A percentile compares a stretch with the other conserved stretches of the same genome.
Evolutionary conservation across 1,140 invertebrate genomes (phyloP).

Genomic region (Dinoponera quadriceps): DNA sequence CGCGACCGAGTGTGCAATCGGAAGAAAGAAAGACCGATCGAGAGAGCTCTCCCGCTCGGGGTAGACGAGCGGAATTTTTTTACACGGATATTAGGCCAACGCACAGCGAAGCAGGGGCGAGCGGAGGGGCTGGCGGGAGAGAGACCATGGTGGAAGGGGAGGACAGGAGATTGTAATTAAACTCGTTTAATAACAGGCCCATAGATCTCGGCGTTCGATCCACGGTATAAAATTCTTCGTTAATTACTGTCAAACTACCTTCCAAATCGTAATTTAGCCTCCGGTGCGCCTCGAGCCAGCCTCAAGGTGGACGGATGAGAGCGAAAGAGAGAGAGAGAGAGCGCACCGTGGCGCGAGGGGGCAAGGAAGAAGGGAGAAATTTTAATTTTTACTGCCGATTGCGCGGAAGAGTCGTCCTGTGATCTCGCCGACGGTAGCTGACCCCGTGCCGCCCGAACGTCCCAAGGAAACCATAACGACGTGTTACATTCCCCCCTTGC

Average conservation of each 20-base stretch:
- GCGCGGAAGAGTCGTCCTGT: constrained; percentile 52
- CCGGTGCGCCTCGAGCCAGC: constrained; percentile 45
- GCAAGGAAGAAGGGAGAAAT: constrained; percentile 48
- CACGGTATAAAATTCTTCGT: constrained; percentile 71
- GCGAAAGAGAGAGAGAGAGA: background rate
- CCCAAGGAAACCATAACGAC: constrained; percentile 68
- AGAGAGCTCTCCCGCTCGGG: constrained; percentile 24
- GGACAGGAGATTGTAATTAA: constrained; percentile 66
- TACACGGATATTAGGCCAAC: constrained; percentile 15
- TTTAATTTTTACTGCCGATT: constrained; percentile 71
- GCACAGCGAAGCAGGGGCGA: constrained; percentile 11
- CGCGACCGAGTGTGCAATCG: background rate
- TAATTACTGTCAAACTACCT: constrained; percentile 75
- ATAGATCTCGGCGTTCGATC: constrained; percentile 69
- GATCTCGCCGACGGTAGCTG: constrained; percentile 75
- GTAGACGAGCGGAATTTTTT: constrained; percentile 39
- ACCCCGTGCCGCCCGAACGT: constrained; percentile 57
- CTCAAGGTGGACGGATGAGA: background rate
- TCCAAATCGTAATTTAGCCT: constrained; percentile 72
- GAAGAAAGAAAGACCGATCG: constrained; percentile 27
- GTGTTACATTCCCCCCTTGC: constrained; percentile 47
- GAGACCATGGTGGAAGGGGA: background rate
- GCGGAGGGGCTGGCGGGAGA: no score
- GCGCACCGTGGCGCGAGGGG: background rate
- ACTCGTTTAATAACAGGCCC: constrained; percentile 70